Evolutionary conservation across 2,888 invertebrate species (phyloP).

Genomic region (Trichacis sp.): DNA sequence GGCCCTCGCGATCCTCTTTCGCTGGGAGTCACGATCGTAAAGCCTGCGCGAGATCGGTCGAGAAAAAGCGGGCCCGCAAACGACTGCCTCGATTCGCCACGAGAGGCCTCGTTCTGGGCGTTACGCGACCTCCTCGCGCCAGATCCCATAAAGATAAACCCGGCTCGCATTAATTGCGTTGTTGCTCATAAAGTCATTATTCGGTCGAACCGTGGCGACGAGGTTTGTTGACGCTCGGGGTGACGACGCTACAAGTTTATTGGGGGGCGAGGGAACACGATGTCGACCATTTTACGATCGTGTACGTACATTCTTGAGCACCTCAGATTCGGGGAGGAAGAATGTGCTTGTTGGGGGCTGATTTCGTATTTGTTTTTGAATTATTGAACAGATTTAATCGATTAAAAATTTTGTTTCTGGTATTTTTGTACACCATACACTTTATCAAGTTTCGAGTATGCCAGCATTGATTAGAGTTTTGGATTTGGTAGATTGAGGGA

Average conservation of each 20-base stretch:
- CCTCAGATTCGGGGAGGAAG: too few relatives aligned
- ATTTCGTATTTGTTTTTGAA: too few relatives aligned
- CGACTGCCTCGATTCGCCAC: constrained; percentile 57
- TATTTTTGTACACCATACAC: too few relatives aligned
- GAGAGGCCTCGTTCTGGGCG: constrained; percentile 41
- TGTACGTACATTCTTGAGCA: too few relatives aligned
- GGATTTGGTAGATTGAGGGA: too few relatives aligned
- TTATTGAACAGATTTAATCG: too few relatives aligned
- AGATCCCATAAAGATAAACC: constrained; percentile 29
- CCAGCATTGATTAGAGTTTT: too few relatives aligned
- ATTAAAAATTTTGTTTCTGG: too few relatives aligned
- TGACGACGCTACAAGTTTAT: constrained; percentile 1
- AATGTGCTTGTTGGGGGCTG: too few relatives aligned
- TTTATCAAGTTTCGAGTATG: too few relatives aligned
- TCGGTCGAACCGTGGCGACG: constrained; percentile 17
- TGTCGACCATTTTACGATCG: background rate
- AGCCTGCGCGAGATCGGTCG: constrained; percentile 45
- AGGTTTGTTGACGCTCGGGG: constrained; percentile 6
- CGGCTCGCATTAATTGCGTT: constrained; percentile 28
- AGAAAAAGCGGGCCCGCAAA: constrained; percentile 39
- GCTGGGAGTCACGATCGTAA: constrained; percentile 43
- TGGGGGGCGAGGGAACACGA: background rate
- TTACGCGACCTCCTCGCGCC: constrained; percentile 17
- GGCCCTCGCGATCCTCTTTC: constrained; percentile 47
- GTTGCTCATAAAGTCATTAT: constrained; percentile 33